Evolutionary conservation across 2,113 vertebrate genomes (phyloP).

Genomic region (Papio anubis): DNA sequence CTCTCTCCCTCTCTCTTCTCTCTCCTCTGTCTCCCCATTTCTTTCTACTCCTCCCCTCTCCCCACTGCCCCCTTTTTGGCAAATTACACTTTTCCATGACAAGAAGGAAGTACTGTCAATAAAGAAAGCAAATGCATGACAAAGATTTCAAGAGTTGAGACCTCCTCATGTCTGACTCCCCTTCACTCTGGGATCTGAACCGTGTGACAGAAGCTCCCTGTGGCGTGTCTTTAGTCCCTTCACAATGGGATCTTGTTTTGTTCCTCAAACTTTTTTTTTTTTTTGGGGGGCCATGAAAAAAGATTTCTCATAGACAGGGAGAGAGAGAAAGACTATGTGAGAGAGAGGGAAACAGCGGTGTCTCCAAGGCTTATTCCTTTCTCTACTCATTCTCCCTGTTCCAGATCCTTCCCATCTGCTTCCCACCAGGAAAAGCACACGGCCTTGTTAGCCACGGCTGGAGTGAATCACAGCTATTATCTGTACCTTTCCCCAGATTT

Average conservation of each 20-base stretch:
- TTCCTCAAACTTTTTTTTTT: not conserved
- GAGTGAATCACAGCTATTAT: not conserved
- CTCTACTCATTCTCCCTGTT: not conserved
- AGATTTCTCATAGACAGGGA: not conserved
- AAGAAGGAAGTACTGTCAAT: slow-evolving; percentile 53
- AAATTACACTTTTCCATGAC: slow-evolving; percentile 52
- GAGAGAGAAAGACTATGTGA: not conserved
- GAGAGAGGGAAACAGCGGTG: not conserved
- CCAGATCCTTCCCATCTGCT: not conserved
- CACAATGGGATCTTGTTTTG: not conserved
- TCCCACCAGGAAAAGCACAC: not conserved
- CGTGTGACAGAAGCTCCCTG: not conserved
- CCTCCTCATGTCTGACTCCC: not conserved
- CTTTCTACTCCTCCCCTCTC: not conserved
- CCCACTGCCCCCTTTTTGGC: not conserved
- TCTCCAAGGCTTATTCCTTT: not conserved
- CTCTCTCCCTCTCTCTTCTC: not conserved
- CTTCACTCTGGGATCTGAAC: not conserved
- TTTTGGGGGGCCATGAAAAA: not conserved
- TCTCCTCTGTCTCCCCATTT: not conserved
- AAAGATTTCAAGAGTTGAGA: slow-evolving; percentile 47
- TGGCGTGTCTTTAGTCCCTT: not conserved
- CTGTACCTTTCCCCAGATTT: not conserved
- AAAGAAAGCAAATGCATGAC: not conserved
- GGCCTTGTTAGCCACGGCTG: not conserved